Evolutionary conservation across 2,888 invertebrate species (phyloP), one percentile per base, ranked within the genome.

Genomic region (Unio delphinus): DNA sequence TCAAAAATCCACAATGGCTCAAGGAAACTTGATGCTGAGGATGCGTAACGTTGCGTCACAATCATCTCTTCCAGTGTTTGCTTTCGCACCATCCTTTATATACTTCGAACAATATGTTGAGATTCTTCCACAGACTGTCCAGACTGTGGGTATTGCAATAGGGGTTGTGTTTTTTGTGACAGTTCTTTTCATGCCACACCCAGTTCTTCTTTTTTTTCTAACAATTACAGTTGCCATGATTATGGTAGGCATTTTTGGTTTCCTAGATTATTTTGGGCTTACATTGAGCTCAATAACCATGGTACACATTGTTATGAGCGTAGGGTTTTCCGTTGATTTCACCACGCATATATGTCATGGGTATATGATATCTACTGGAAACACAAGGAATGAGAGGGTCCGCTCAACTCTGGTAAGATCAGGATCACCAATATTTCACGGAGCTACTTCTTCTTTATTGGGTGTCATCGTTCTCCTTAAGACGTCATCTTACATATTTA

Each of bases 1-100:
- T 84, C 95, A 97, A 62, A 95, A 94, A 68, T 95, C 96, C 66
- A 96, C 96, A 23, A 70, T 72, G 17, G 68, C 66, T 23, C 84
- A 86, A 71, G 83, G 82, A 0, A 64, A 76, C 23, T 64, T 84
- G 64, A 85, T 86, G 83, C n/a, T 79, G n/a, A 26, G 67, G 30
- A 70, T 85, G 72, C 70, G 86, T 20, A 72, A 80, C 26, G 65
- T 84, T 0, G 82, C 83, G 17, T 64, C 76, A 45, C 66, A 69
- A 18, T 80, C 80, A 6, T 55, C 67, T 7, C 54, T 85, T 7
- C 72, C 80, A 17, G 74, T 80, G 18, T 77, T 83, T 55, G 80
- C 82, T 1, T 86, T 75, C 65, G 77, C 79, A 11, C 74, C 79
- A 4, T 59, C 72, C 54, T 86, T 84, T 67, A 76, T 86, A n/a